Evolutionary conservation across 2,797 vertebrate species (phyloP), one percentile per base, ranked within the genome.

Genomic region (Kryptopterus vitreolus): DNA sequence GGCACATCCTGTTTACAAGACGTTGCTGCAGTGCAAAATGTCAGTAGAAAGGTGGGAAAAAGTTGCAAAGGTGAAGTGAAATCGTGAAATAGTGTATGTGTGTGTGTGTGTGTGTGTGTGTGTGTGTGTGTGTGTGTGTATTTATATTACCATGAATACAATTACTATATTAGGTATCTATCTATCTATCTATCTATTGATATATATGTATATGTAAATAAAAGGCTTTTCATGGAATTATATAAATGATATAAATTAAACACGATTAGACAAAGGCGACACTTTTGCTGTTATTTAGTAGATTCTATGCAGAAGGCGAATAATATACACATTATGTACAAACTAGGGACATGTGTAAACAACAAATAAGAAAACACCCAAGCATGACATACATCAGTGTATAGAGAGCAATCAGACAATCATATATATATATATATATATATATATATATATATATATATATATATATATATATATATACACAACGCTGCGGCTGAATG

Each of bases 1-100:
- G 71, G 53, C n/a, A 43, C 53, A 74, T 74, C 71, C 71, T 74
- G 71, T 74, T 74, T 74, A 74, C 71, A 43, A 58, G n/a, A 18
- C 35, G 43, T 12, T 43, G 20, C 68, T 31, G 20, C 50, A 52
- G 11, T 69, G 7, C 15, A 48, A 48, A 48, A 68, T 46, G 16
- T 33, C 10, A 33, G 1, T 31, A 71, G 10, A 33, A 53, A 71
- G 0, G 38, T 43, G 20, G 50, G 29, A 18, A 22, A 71, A 18
- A 3, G 15, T 70, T 69, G 29, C 22, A n/a, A 46, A 38, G 35
- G 35, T 38, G 2, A 38, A 38, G 35, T 4, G 35, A 38, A 38
- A 38, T 38, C 4, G 35, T 4, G 35, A 38, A 38, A 38, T 38
- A 0, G 35, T 38, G 35, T 38, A 8, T 38, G 35, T 38, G 35